phyloP scores from a whole-genome alignment of 2,888 invertebrate species.

The Caenorhabditis becei region DNA sequence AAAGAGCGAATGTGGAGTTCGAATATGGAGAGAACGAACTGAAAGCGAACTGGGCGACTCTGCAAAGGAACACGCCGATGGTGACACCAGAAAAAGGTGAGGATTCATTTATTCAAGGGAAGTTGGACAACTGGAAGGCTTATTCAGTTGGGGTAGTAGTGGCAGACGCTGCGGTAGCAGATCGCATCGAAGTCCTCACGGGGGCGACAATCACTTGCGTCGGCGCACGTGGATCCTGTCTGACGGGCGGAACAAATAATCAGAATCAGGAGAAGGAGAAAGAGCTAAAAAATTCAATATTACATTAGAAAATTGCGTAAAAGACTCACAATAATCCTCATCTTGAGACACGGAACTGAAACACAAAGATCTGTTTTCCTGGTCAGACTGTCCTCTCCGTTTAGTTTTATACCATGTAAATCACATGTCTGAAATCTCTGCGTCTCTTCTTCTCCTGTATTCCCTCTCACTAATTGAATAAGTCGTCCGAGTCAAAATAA shows the following conservation, averaged over 20 bases:
- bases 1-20: constrained; percentile 23
- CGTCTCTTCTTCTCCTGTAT: background rate
- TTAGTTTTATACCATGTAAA: constrained; percentile 28
- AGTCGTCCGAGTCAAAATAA: background rate
- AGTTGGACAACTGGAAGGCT: too few species aligned
- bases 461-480: background rate
- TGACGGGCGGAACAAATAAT: constrained; percentile 2
- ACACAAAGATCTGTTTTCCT: background rate
- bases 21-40: constrained; percentile 52
- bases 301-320: background rate
- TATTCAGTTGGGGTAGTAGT: constrained; percentile 39
- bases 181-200: constrained; percentile 42
- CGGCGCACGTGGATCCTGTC: constrained; percentile 17
- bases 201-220: constrained; percentile 14
- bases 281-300: constrained; percentile 3
- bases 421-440: constrained; percentile 26
- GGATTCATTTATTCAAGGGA: too few species aligned
- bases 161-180: constrained; percentile 37
- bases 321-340: constrained; percentile 16
- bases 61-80: background rate
- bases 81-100: constrained; percentile 3
- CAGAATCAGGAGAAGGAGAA: constrained; percentile 1
- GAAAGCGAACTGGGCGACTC: constrained; percentile 8
- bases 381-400: background rate
- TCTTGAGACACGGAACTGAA: background rate